Evolutionary conservation across 2,888 invertebrate species (phyloP).

Genomic region (Aporophyla lueneburgensis): DNA sequence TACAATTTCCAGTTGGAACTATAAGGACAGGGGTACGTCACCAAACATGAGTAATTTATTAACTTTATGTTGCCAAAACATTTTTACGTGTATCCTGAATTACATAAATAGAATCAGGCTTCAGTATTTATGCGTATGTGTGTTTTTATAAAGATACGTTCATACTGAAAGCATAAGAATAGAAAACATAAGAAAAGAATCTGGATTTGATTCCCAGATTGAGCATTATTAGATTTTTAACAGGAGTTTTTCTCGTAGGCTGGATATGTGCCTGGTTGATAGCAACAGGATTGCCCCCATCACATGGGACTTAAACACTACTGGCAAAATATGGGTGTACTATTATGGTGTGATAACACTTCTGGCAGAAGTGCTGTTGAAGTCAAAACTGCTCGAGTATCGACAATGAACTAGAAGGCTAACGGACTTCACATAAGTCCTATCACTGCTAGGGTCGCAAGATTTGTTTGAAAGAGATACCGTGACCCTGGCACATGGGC

Average conservation of each 20-base stretch:
- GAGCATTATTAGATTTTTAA: background rate
- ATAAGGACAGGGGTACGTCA: slow-evolving; percentile 41
- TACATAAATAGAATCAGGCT: slow-evolving; percentile 50
- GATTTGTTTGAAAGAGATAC: too few species aligned
- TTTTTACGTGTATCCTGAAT: slow-evolving; percentile 67
- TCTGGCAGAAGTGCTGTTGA: background rate
- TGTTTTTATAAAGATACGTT: background rate
- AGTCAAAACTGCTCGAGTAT: too few species aligned
- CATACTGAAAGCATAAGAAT: background rate
- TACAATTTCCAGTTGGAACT: slow-evolving; percentile 52
- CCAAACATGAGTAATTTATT: slow-evolving; percentile 69
- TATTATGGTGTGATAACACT: background rate
- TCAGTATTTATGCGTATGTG: slow-evolving; percentile 23
- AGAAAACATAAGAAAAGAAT: too few species aligned
- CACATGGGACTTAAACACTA: too few species aligned
- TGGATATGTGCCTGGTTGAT: background rate
- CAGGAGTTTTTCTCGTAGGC: background rate
- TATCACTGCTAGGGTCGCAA: too few species aligned
- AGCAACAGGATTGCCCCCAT: background rate
- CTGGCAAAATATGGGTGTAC: too few species aligned
- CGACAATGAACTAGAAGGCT: background rate
- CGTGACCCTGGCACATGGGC: too few species aligned
- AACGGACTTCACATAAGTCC: background rate
- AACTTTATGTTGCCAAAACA: slow-evolving; percentile 71
- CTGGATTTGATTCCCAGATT: background rate